Evolutionary conservation across 2,113 vertebrate species (phyloP), one percentile per base, ranked within the genome.

Genomic region (Lepidothrix coronata): DNA sequence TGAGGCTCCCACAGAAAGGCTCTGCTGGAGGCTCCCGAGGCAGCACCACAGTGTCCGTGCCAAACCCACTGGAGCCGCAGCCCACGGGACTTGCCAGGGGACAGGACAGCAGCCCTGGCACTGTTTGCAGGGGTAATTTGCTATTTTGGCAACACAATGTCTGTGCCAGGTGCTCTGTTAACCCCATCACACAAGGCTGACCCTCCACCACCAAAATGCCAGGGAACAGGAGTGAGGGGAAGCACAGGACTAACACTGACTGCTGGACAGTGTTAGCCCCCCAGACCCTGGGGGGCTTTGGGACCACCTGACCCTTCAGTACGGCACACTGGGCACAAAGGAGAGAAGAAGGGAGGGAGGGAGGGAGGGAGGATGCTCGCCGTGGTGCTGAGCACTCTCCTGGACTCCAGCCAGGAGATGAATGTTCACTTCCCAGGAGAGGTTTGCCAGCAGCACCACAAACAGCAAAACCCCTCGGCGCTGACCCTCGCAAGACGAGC

Each of bases 141-240:
- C 59, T 23, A 2, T 22, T 72, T 28, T 21, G 48, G 30, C 23
- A 80, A 30, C 12, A 6, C 2, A 0, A 0, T 22, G 13, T 19
- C 39, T 4, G 27, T 3, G 13, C 83, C 41, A 20, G n/a, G 18
- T 4, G 8, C 86, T n/a, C 61, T 5, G 11, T 17, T 31, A 76
- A 37, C 30, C 30, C 79, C 41, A 2, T 3, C 5, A 3, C 16
- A 11, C 30, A 14, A 35, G 62, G 51, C 21, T 11, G 65, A 17
- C 7, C 49, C 70, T 33, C 11, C 41, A 35, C 81, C 18, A 11
- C 49, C 14, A 3, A 23, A 49, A 28, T 14, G 35, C 1, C 58
- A 19, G 30, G 58, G 28, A 22, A 27, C 20, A 28, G 44, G 35
- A 22, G 13, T 0, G 0, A 39, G 30, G 46, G 27, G 21, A 41